Evolutionary conservation across 2,797 vertebrate genomes (phyloP).

Genomic region (Sebastes miniatus): DNA sequence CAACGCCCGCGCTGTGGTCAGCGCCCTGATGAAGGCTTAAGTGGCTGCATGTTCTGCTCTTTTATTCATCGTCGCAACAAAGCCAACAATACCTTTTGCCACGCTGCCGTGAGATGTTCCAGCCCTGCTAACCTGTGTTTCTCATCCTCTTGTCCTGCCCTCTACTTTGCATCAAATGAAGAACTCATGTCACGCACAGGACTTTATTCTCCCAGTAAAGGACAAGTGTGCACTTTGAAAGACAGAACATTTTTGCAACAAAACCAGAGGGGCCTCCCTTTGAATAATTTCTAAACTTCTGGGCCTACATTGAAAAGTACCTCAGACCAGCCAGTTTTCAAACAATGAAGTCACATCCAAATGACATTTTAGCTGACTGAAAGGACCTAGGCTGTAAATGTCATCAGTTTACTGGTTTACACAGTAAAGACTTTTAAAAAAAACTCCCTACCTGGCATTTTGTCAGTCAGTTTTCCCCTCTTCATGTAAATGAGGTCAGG

Average conservation of each 20-base stretch:
- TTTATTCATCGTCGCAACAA: slow-evolving; percentile 29
- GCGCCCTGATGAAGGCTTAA: slow-evolving; percentile 98
- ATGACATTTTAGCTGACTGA: slow-evolving; percentile 38
- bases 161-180: slow-evolving; percentile 28
- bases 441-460: slow-evolving; percentile 40
- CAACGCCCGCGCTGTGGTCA: slow-evolving; percentile 94
- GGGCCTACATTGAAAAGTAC: slow-evolving; percentile 57
- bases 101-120: slow-evolving; percentile 49
- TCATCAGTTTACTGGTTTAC: slow-evolving; percentile 41
- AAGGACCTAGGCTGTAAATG: slow-evolving; percentile 37
- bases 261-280: slow-evolving; percentile 31
- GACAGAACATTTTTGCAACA: slow-evolving; percentile 26
- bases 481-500: slow-evolving; percentile 54
- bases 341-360: slow-evolving; percentile 28
- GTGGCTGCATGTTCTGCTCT: slow-evolving; percentile 36
- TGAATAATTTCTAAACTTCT: slow-evolving; percentile 30
- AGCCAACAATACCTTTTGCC: slow-evolving; percentile 44
- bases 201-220: slow-evolving; percentile 42
- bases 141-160: slow-evolving; percentile 21
- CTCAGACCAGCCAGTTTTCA: slow-evolving; percentile 52
- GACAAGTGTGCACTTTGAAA: slow-evolving; percentile 40
- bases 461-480: slow-evolving; percentile 50
- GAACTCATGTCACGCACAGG: slow-evolving; percentile 28
- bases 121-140: slow-evolving; percentile 45
- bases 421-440: slow-evolving; percentile 31